phyloP scores from a whole-genome alignment of 2,797 vertebrate species.

The Galagoides demidoff region DNA sequence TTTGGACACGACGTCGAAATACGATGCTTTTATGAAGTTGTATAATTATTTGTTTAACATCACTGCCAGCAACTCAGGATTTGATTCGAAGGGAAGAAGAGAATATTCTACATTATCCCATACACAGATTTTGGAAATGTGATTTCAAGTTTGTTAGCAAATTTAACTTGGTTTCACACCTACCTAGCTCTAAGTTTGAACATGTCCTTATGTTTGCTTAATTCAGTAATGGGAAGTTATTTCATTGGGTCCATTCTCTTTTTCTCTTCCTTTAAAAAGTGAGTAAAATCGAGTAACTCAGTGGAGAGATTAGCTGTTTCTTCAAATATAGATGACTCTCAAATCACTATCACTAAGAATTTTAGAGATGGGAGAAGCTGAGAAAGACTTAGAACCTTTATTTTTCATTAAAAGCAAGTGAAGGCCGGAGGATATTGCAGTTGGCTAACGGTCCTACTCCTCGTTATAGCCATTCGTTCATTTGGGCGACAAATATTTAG shows the following conservation, averaged over 20 bases:
- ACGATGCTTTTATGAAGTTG: slow-evolving; percentile 78
- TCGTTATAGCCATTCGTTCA: not conserved
- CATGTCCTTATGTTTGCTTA: slow-evolving; percentile 55
- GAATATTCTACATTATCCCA: slow-evolving; percentile 74
- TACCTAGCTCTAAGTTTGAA: slow-evolving; percentile 76
- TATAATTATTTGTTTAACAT: slow-evolving; percentile 84
- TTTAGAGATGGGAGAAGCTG: not conserved
- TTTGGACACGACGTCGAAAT: slow-evolving; percentile 83
- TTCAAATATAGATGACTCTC: not conserved
- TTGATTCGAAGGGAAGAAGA: slow-evolving; percentile 82
- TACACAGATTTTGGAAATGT: slow-evolving; percentile 67
- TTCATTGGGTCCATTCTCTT: slow-evolving; percentile 54
- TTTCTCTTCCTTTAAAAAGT: slow-evolving; percentile 38
- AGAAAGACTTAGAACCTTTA: not conserved
- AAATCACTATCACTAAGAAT: not conserved
- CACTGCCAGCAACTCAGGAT: slow-evolving; percentile 77
- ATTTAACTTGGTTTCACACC: slow-evolving; percentile 84
- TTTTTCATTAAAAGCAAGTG: not conserved
- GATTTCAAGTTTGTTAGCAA: slow-evolving; percentile 82
- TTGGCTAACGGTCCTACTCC: not conserved
- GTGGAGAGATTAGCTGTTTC: slow-evolving; percentile 2
- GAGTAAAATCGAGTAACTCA: slow-evolving; percentile 13
- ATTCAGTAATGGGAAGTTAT: slow-evolving; percentile 61
- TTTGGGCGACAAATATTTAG: not conserved
- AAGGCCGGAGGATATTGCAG: not conserved